Evolutionary conservation across 2,888 invertebrate species (phyloP).

Genomic region (Acanthoscelides obtectus): DNA sequence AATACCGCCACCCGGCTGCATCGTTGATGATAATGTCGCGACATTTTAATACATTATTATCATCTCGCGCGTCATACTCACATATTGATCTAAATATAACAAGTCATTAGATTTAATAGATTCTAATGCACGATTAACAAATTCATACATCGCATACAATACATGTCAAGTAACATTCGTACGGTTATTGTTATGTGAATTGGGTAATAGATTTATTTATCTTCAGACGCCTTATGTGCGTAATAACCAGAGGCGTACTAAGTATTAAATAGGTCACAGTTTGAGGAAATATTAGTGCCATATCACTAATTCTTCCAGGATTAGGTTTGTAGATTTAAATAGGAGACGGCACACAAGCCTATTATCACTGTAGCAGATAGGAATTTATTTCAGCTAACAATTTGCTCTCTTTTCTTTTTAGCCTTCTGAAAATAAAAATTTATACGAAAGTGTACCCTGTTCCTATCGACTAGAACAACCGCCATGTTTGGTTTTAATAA

Average conservation of each 20-base stretch:
- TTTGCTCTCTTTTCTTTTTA: too few relatives aligned
- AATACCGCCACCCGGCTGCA: neutral
- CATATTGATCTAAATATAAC: constrained; percentile 10
- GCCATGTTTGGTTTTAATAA: too few relatives aligned
- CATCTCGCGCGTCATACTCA: neutral
- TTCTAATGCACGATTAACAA: constrained; percentile 3
- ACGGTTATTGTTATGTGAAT: constrained; percentile 23
- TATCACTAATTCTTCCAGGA: too few relatives aligned
- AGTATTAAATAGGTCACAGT: neutral
- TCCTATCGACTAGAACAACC: too few relatives aligned
- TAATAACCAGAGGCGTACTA: neutral
- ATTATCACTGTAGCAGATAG: too few relatives aligned
- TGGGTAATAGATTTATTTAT: constrained; percentile 29
- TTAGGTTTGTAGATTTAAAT: too few relatives aligned
- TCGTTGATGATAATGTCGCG: neutral
- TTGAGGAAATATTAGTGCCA: too few relatives aligned
- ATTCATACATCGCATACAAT: neutral
- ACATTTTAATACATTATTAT: neutral
- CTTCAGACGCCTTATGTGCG: neutral
- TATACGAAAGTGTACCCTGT: too few relatives aligned
- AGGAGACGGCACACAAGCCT: too few relatives aligned
- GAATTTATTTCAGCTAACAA: too few relatives aligned
- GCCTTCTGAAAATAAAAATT: too few relatives aligned
- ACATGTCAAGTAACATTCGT: neutral
- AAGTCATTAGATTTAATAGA: constrained; percentile 6